Evolutionary conservation across 2,113 vertebrate species (phyloP).

Genomic region (Macquaria ambigua): DNA sequence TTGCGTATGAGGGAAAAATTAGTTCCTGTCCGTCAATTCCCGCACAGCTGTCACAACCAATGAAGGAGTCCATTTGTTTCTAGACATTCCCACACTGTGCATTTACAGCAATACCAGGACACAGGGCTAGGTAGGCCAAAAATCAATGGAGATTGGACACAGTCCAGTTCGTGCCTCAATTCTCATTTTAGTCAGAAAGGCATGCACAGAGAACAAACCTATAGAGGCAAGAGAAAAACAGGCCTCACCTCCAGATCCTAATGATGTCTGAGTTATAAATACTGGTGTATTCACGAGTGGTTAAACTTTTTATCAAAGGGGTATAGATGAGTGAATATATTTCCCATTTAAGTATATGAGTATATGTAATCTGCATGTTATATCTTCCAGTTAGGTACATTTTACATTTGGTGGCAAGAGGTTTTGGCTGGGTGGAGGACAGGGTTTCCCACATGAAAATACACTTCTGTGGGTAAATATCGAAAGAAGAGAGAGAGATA

Average conservation of each 20-base stretch:
- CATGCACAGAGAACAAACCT: slow-evolving; percentile 32
- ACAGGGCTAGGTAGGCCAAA: slow-evolving; percentile 54
- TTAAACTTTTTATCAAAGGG: not conserved
- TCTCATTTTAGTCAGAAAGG: slow-evolving; percentile 42
- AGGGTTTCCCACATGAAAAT: too few relatives aligned
- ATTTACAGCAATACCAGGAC: slow-evolving; percentile 70
- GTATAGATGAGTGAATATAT: not conserved
- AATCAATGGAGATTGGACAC: slow-evolving; percentile 82
- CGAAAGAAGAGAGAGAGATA: too few relatives aligned
- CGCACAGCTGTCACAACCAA: slow-evolving; percentile 89
- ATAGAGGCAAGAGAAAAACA: slow-evolving; percentile 11
- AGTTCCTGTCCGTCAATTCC: slow-evolving; percentile 90
- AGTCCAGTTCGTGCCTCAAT: slow-evolving; percentile 76
- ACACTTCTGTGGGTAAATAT: too few relatives aligned
- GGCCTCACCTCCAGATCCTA: not conserved
- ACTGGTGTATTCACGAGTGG: not conserved
- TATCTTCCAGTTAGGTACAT: too few relatives aligned
- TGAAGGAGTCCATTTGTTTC: slow-evolving; percentile 85
- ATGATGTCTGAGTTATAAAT: not conserved
- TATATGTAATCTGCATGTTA: too few relatives aligned
- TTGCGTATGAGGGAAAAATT: slow-evolving; percentile 85
- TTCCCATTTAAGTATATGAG: not conserved
- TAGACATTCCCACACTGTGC: slow-evolving; percentile 73
- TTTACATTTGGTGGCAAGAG: not conserved
- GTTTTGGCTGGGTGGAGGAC: too few relatives aligned